Conservation (phyloP, 2,888 invertebrate species). For the Augiades crinisus region DNA sequence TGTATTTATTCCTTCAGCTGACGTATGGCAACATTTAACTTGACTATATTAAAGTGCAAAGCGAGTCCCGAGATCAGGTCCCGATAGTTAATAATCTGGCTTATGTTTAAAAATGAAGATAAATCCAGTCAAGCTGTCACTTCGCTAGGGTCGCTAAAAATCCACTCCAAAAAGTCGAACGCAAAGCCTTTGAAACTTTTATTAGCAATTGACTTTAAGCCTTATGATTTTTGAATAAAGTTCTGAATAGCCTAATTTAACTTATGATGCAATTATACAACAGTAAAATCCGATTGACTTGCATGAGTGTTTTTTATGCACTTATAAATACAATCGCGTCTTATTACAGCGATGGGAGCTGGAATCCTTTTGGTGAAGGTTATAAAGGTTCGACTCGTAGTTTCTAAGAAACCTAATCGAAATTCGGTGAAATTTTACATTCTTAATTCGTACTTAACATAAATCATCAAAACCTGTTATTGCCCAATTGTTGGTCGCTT, state of each 20-base stretch:
- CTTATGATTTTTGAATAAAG: background rate
- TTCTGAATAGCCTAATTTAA: background rate
- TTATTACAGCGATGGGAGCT: background rate
- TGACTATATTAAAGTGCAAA: background rate
- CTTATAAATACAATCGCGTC: slow-evolving; percentile 6
- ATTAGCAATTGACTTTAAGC: background rate
- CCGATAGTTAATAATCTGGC: slow-evolving; percentile 2
- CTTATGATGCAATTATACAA: background rate
- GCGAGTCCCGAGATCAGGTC: too few species aligned
- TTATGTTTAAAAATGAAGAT: slow-evolving; percentile 17
- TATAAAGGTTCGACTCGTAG: too few species aligned
- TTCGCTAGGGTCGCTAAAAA: background rate
- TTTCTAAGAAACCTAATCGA: too few species aligned
- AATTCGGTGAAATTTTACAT: too few species aligned
- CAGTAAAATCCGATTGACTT: slow-evolving; percentile 1
- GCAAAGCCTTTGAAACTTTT: background rate
- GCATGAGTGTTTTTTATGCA: slow-evolving; percentile 2
- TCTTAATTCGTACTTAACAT: too few species aligned
- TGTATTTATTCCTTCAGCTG: background rate
- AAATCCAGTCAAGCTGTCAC: slow-evolving; percentile 3
- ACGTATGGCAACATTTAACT: background rate
- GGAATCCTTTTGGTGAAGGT: too few species aligned
- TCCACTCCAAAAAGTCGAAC: slow-evolving; percentile 2
- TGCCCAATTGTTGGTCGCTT: too few species aligned
- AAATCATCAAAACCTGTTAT: too few species aligned